Conservation (phyloP, 2,113 vertebrate species). For the Zapus hudsonius region DNA sequence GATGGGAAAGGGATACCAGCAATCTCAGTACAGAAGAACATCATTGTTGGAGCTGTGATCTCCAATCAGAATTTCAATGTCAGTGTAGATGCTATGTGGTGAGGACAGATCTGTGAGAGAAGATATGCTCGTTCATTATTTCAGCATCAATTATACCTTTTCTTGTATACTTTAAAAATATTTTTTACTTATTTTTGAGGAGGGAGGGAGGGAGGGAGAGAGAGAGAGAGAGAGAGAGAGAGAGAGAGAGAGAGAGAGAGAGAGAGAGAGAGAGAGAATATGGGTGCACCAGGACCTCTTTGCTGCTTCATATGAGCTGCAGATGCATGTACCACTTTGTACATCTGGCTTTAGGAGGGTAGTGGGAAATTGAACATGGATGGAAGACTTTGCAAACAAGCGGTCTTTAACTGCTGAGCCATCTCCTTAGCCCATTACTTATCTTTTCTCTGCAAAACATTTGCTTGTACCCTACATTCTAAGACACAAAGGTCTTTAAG, state of each 20-base stretch:
- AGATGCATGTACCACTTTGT: no score
- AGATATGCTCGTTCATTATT: background rate
- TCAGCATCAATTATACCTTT: background rate
- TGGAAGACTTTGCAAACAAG: no score
- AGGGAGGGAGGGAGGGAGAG: no score
- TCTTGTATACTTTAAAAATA: background rate
- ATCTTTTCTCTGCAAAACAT: slow-evolving; percentile 13
- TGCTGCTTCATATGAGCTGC: no score
- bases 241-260: no score
- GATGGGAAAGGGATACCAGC: background rate
- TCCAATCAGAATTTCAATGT: background rate
- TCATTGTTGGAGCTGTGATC: background rate
- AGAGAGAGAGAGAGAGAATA: no score
- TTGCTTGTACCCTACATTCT: background rate
- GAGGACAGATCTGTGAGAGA: background rate
- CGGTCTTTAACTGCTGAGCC: no score
- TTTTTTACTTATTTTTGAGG: no score
- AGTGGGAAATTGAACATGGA: no score
- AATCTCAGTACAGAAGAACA: background rate
- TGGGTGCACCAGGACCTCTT: no score
- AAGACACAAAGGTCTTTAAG: background rate
- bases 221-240: no score
- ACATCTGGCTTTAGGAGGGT: no score
- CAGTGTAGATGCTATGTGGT: background rate
- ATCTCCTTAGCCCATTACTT: background rate